Base-by-base conservation (phyloP, 37 sponge, comb jelly and placozoan genomes). In the Dysidea cf. avara region DNA sequence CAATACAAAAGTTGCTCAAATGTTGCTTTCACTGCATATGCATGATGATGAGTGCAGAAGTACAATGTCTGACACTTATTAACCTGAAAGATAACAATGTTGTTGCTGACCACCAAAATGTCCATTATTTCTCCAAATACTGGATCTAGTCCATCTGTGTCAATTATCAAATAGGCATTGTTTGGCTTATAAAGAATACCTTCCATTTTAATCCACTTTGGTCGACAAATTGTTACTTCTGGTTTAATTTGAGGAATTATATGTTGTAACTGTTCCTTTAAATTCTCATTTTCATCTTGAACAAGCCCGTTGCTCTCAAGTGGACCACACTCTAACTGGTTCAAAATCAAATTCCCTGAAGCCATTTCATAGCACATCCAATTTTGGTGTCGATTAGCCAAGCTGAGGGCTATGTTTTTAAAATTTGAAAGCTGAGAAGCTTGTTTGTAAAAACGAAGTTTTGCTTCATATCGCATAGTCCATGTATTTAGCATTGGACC, bases 391-490 rank as follows among this genome's bases (percentile, higher is more conserved):
- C 60, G 59, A 66, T 56, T 40, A 17, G 78, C 78, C 16, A 78
- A 3, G 26, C 46, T 57, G 31, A 56, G 28, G 25, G 79, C 50
- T 18, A 78, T 68, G 38, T 78, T 79, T 61, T 79, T 79, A 51
- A 79, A 70, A 26, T 69, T 79, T 49, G 48, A 51, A 13, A 60
- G 18, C 4, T 61, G 33, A 53, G 80, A n/a, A 9, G 64, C 53
- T 9, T 43, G 46, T 43, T 43, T 43, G 46, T 69, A 70, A 38
- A 79, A 70, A 24, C 49, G 17, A 1, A 80, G 52, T 25, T 80
- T 80, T 1, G 80, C 80, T 59, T 79, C 80, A 31, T 79, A 49
- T 14, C 80, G 35, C 54, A 79, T 79, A 50, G 71, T 79, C 80
- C 71, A 79, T 3, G 80, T 39, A 21, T 63, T 34, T 21, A 79